Evolutionary conservation across 2,888 invertebrate species (phyloP), one percentile per base, ranked within the genome.

Genomic region (Tipula lateralis): DNA sequence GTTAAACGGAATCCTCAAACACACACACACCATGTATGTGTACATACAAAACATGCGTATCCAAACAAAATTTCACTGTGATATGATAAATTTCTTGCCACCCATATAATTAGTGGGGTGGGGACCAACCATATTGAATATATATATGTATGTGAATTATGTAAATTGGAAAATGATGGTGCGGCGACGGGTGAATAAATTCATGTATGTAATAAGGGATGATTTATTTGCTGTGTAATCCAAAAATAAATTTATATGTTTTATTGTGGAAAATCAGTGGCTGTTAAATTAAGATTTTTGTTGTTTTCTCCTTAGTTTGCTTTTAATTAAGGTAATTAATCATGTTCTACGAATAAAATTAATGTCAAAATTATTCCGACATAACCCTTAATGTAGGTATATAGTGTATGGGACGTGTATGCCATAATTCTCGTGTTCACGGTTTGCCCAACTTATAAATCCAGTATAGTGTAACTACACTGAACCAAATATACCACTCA

Each of bases 161-260:
- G 24, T 66, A 66, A 66, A 66, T 66, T 66, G 24, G n/a, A 7
- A 24, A 66, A 66, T 66, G 19, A 66, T 66, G 66, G 66, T 66
- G 66, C 12, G 24, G 24, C 9, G 16, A 16, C 1, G 24, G 66
- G 24, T 66, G 66, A 24, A 6, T 66, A 66, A 24, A 24, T n/a
- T 5, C n/a, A 39, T 39, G 1, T 9, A 32, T 39, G 24, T 66
- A 66, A 66, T 24, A 66, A 24, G 66, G 66, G 66, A 66, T 66
- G 66, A 66, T 66, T 66, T 66, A 66, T 66, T 66, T 66, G 66
- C 66, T 66, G 66, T 66, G 66, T 66, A 66, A 66, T 66, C 66
- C 24, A 66, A 24, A 66, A 66, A 66, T 24, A 24, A 24, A 9
- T 66, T 0, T 66, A 66, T 66, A 24, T 24, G 66, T 66, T 66